phyloP scores from a whole-genome alignment of 2,888 invertebrate species.

The Cheilosia variabilis region DNA sequence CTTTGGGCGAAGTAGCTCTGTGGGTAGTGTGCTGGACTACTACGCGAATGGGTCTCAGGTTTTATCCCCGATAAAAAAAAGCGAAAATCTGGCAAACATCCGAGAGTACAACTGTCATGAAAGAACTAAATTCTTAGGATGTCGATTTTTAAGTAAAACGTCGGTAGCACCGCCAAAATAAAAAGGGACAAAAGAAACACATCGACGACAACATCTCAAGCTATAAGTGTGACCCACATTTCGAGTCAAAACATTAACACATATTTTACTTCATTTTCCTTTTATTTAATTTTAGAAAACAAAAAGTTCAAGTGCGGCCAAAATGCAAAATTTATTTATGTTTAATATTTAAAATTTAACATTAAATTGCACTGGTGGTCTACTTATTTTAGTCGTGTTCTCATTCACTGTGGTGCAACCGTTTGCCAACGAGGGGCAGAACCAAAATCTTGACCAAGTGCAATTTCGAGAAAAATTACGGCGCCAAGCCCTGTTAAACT shows the following conservation, averaged over 20 bases:
- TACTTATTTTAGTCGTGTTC: conserved; percentile 6
- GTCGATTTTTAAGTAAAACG: neutral
- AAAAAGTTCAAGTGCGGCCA: conserved; percentile 17
- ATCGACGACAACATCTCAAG: neutral
- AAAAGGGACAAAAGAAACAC: neutral
- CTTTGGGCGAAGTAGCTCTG: too few relatives aligned
- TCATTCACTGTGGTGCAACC: conserved; percentile 28
- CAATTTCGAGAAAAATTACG: conserved; percentile 16
- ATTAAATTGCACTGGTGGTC: neutral
- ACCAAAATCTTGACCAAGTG: neutral
- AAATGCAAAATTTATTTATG: neutral
- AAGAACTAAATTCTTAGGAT: too few relatives aligned
- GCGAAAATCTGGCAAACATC: too few relatives aligned
- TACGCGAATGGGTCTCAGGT: too few relatives aligned
- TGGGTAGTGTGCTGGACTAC: too few relatives aligned
- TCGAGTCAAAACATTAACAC: neutral
- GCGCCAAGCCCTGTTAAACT: conserved; percentile 14
- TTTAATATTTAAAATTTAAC: neutral
- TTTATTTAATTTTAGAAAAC: neutral
- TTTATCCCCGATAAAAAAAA: too few relatives aligned
- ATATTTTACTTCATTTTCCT: neutral
- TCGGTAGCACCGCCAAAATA: neutral
- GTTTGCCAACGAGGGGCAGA: neutral
- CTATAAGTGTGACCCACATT: neutral
- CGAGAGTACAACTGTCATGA: too few relatives aligned